Evolutionary conservation across 2,888 invertebrate species (phyloP).

Genomic region (Erannis defoliaria): DNA sequence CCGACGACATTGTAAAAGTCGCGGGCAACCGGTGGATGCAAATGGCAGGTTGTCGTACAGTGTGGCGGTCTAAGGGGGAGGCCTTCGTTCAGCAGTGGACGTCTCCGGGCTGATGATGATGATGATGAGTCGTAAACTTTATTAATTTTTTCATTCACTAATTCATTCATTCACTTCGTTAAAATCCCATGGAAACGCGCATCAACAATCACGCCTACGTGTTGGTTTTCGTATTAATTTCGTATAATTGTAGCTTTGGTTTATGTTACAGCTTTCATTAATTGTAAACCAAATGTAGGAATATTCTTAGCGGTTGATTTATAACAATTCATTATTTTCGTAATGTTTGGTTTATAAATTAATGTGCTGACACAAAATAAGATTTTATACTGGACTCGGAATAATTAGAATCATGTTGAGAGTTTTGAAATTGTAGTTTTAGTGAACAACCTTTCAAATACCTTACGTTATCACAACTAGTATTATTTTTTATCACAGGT

Average conservation of each 20-base stretch:
- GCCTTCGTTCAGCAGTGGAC: too few relatives aligned
- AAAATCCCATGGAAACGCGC: constrained; percentile 54
- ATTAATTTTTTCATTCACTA: not conserved
- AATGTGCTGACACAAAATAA: constrained; percentile 37
- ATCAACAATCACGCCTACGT: constrained; percentile 64
- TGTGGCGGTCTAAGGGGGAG: too few relatives aligned
- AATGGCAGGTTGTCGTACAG: too few relatives aligned
- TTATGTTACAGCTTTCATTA: constrained; percentile 64
- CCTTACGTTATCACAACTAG: too few relatives aligned
- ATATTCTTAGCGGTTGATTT: constrained; percentile 42
- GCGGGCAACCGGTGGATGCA: too few relatives aligned
- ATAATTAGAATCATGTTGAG: too few relatives aligned
- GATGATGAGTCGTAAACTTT: too few relatives aligned
- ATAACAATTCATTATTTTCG: constrained; percentile 41
- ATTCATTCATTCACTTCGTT: not conserved
- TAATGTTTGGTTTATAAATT: constrained; percentile 37
- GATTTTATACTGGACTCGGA: not conserved
- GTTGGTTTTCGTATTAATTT: constrained; percentile 68
- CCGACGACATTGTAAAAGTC: too few relatives aligned
- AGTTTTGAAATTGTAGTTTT: too few relatives aligned
- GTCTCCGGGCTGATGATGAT: too few relatives aligned
- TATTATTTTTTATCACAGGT: too few relatives aligned
- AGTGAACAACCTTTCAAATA: too few relatives aligned
- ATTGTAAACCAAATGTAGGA: constrained; percentile 58
- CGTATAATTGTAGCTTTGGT: constrained; percentile 67